Base-by-base conservation (phyloP, 1,140 invertebrate genomes). In the Teleogryllus occipitalis region DNA sequence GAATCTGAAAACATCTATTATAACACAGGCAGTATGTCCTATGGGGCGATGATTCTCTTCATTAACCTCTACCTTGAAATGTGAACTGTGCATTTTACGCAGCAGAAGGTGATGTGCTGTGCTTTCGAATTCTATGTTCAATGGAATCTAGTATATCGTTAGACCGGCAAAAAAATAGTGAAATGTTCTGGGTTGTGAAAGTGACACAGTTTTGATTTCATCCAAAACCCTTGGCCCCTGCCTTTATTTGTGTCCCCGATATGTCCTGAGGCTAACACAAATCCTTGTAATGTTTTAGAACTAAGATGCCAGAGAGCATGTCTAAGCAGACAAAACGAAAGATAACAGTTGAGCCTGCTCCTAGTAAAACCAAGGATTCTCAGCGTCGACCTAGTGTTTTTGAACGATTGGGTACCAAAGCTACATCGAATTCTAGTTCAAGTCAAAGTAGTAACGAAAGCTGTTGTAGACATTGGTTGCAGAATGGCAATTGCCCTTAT, bases 261-360 rank as follows among this genome's bases (percentile, higher is more conserved):
- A 14, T 65, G 54, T 18, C 18, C 10, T 65, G 54, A 65, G 18
- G 7, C 18, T 65, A 65, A 65, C 18, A 65, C 54, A 10, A 7
- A 7, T 65, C 54, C 54, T 65, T 65, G 54, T 65, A 65, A 46
- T 78, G 14, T 78, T 78, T 74, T 12, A 47, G 7, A 74, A 46
- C 46, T 18, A 80, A 54, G 18, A 79, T 81, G 77, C 80, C 80
- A 72, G 85, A 87, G 87, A 89, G 88, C 90, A 93, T 93, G 92
- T 92, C 92, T 90, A 92, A 92, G 89, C 89, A 91, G 90, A 90
- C 89, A 86, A 91, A 92, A 89, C 90, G 91, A 85, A 93, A 93
- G 90, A 92, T 92, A 87, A 91, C 91, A 87, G 91, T 92, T 86
- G 92, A 92, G 86, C 87, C 92, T 86, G 89, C 90, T 7, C 39